These are phyloP conservation scores for Plagiodera versicolora DNA, from an alignment of 2,888 invertebrate species.

Conservation along the genomic window DNA sequence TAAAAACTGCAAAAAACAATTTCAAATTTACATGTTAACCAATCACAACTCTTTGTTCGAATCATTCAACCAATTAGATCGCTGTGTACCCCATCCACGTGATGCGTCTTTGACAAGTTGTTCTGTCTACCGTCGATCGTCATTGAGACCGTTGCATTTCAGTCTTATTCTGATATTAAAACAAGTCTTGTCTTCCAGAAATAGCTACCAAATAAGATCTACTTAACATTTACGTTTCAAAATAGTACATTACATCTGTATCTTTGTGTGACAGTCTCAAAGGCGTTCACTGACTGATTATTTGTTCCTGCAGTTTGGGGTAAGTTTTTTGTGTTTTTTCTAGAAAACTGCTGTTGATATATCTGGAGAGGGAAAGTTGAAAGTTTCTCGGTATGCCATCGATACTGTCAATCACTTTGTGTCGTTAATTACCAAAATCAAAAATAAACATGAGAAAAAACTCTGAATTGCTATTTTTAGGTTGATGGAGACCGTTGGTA, in stretches of 20 bases:
- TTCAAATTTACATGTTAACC: not conserved
- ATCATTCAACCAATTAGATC: not conserved
- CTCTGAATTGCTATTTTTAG: too few relatives aligned
- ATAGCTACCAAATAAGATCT: not conserved
- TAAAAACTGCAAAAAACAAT: not conserved
- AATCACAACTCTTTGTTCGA: not conserved
- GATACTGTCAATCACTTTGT: too few relatives aligned
- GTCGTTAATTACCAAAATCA: too few relatives aligned
- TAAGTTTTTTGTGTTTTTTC: not conserved
- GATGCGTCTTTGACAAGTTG: not conserved
- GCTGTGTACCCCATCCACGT: not conserved
- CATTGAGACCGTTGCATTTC: not conserved
- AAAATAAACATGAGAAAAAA: too few relatives aligned
- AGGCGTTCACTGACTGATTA: not conserved
- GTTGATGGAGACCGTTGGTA: too few relatives aligned
- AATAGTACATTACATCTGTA: not conserved
- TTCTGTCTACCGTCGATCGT: not conserved
- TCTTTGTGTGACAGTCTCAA: not conserved
- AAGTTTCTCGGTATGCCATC: too few relatives aligned
- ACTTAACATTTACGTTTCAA: not conserved
- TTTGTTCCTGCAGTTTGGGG: not conserved
- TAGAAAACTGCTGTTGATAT: not conserved
- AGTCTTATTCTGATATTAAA: not conserved
- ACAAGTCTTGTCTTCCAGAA: slow-evolving; percentile 1
- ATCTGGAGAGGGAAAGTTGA: not conserved